These are phyloP conservation scores for Melolontha melolontha DNA, from an alignment of 2,888 invertebrate species.

Conservation along the genomic window DNA sequence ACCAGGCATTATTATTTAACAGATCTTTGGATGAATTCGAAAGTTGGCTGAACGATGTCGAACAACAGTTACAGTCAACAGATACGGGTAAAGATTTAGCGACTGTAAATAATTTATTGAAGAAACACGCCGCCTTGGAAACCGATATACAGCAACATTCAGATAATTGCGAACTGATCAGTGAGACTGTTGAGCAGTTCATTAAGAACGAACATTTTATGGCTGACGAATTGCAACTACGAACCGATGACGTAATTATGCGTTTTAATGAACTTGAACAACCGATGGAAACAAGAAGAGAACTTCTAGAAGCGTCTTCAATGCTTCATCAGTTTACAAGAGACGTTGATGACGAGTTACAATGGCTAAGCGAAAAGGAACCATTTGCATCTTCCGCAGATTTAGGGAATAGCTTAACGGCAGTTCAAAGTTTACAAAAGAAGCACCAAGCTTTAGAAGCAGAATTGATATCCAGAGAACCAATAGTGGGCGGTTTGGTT, in stretches of 20 bases:
- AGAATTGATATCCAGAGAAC: conserved; percentile 88
- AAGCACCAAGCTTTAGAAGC: conserved; percentile 94
- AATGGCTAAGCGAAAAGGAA: conserved; percentile 88
- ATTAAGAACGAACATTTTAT: conserved; percentile 88
- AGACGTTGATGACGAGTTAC: conserved; percentile 92
- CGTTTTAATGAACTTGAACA: conserved; percentile 77
- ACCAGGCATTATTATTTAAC: conserved; percentile 89
- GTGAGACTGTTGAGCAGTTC: conserved; percentile 84
- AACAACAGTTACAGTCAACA: conserved; percentile 79
- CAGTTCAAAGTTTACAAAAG: conserved; percentile 91
- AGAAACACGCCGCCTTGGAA: conserved; percentile 85
- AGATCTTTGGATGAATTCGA: conserved; percentile 93
- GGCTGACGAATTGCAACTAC: conserved; percentile 84
- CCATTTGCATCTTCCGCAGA: conserved; percentile 78
- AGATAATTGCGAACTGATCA: conserved; percentile 83
- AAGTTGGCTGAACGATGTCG: conserved; percentile 92
- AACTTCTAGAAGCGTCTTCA: conserved; percentile 92
- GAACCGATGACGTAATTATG: conserved; percentile 76
- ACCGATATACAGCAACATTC: conserved; percentile 86
- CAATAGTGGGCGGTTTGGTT: conserved; percentile 80
- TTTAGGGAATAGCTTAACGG: conserved; percentile 71
- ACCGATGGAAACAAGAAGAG: conserved; percentile 90
- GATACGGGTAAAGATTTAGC: conserved; percentile 91
- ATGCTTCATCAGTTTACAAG: conserved; percentile 89
- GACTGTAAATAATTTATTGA: conserved; percentile 85